Conservation (phyloP, 2,888 invertebrate genomes). For the Norana najaformis region DNA sequence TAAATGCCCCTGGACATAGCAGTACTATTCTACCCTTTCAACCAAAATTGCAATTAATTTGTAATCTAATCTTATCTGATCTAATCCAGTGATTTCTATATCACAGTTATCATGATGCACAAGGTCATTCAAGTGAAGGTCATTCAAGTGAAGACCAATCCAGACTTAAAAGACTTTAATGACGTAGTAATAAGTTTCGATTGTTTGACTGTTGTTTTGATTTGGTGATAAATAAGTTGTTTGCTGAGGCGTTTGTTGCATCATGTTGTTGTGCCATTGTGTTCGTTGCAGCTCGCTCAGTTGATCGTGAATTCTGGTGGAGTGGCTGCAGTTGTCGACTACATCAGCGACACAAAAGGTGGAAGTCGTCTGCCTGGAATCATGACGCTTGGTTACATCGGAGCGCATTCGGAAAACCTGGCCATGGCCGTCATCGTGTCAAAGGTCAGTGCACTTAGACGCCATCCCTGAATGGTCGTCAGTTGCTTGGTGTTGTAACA, state of each 20-base stretch:
- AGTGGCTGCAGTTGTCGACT: slow-evolving; percentile 75
- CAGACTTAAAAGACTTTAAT: no score
- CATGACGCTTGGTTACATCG: slow-evolving; percentile 79
- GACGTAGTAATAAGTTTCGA: no score
- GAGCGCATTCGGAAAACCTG: slow-evolving; percentile 77
- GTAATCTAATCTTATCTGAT: no score
- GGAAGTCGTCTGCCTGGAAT: slow-evolving; percentile 73
- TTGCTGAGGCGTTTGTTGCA: neutral
- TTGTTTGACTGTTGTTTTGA: neutral
- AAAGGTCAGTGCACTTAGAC: slow-evolving; percentile 65
- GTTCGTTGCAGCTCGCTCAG: slow-evolving; percentile 70
- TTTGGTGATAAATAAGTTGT: neutral
- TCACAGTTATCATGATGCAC: no score
- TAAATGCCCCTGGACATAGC: no score
- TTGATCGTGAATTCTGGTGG: slow-evolving; percentile 80
- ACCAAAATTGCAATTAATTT: no score
- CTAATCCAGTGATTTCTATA: no score
- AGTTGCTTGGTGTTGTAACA: no score
- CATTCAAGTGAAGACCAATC: no score
- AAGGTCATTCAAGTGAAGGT: no score
- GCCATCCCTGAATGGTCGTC: neutral
- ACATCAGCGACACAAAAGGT: slow-evolving; percentile 67
- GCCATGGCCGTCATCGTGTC: slow-evolving; percentile 78
- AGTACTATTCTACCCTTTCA: no score
- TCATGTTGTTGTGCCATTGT: neutral